phyloP scores from a whole-genome alignment of 2,888 invertebrate genomes.

The Drosophila mayaguana region DNA sequence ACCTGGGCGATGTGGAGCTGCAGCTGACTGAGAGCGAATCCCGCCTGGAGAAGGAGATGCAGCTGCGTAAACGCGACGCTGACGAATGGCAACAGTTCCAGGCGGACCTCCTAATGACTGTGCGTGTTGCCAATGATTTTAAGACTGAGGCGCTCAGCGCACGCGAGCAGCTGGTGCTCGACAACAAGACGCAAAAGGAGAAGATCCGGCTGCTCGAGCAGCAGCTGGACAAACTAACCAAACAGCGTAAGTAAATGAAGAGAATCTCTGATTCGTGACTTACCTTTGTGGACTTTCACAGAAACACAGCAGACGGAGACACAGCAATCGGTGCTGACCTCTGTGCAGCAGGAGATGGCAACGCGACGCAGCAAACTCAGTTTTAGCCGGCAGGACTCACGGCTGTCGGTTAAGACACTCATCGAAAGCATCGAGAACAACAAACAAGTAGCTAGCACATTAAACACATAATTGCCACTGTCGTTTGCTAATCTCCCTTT shows the following conservation, averaged over 20 bases:
- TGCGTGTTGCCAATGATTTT: conserved; percentile 97
- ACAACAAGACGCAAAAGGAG: conserved; percentile 93
- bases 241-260: conserved; percentile 81
- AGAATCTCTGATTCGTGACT: not conserved
- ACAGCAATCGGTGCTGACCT: conserved; percentile 86
- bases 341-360: conserved; percentile 87
- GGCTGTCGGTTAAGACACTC: conserved; percentile 94
- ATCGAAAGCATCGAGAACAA: conserved; percentile 97
- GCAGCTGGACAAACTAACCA: conserved; percentile 92
- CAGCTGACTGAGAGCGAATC: conserved; percentile 89
- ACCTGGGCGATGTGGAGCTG: conserved; percentile 89
- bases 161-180: conserved; percentile 92
- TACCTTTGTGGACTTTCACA: conserved; percentile 6
- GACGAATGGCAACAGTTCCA: conserved; percentile 98
- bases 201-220: conserved; percentile 91
- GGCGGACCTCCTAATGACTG: conserved; percentile 95
- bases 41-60: conserved; percentile 88
- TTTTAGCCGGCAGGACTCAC: conserved; percentile 87
- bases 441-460: conserved; percentile 87
- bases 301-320: conserved; percentile 84
- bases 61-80: conserved; percentile 87
- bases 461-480: conserved; percentile 63
- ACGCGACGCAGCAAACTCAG: conserved; percentile 86
- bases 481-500: not conserved
- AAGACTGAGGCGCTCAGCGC: conserved; percentile 98